Percentiles rank a stretch among this genome's conserved stretches.
Conservation (phyloP, 1,140 invertebrate species). For the Arion vulgaris region DNA sequence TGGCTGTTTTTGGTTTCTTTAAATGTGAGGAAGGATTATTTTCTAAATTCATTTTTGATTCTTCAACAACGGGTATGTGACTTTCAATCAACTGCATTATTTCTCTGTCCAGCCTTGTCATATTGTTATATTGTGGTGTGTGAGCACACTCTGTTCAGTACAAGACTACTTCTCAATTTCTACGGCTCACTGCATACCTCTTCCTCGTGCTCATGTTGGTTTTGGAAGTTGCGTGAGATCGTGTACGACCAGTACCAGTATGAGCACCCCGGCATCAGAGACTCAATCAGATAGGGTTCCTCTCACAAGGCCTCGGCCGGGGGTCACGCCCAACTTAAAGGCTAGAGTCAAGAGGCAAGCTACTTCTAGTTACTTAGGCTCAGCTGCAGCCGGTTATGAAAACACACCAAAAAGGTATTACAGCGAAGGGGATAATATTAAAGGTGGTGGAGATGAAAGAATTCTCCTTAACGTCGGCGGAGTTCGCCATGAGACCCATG, state of each 20-base stretch:
- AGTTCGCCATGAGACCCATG: conserved; percentile 95
- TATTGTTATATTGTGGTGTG: too few species aligned
- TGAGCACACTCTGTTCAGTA: background rate
- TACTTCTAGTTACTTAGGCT: conserved; percentile 27
- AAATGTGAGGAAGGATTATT: background rate
- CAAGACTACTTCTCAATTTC: too few species aligned
- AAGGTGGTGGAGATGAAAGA: conserved; percentile 46
- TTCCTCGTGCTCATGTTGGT: background rate
- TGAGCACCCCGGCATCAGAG: conserved; percentile 16
- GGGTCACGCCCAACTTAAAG: conserved; percentile 9
- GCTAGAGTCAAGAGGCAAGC: conserved; percentile 26
- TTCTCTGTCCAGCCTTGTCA: too few species aligned
- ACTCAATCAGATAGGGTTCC: conserved; percentile 23
- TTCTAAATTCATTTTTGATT: background rate
- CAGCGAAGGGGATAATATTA: background rate
- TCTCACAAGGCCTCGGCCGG: conserved; percentile 16
- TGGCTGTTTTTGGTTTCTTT: background rate
- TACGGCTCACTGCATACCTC: too few species aligned
- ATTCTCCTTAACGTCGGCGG: conserved; percentile 98
- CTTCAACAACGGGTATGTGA: background rate
- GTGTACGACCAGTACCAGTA: background rate
- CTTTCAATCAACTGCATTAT: background rate
- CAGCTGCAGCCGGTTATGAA: conserved; percentile 2
- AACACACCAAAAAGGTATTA: background rate
- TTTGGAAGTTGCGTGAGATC: too few species aligned